Conservation (phyloP, 2,797 vertebrate genomes). For the Siniperca undulata region DNA sequence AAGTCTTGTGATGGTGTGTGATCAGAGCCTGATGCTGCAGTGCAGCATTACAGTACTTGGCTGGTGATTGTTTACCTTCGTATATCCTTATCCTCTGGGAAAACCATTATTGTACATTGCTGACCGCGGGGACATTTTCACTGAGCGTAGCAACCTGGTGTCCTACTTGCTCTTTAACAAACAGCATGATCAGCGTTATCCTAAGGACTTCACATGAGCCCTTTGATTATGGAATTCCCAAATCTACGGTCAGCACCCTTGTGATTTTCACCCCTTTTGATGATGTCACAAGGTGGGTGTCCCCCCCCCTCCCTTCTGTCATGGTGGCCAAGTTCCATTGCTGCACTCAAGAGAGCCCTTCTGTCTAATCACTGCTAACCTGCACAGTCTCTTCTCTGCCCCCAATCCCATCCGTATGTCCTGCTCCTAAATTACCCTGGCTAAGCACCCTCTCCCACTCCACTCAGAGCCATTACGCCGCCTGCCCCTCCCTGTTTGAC, state of each 20-base stretch:
- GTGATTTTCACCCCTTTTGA: slow-evolving; percentile 56
- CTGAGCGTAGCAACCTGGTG: slow-evolving; percentile 65
- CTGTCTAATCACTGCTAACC: slow-evolving; percentile 85
- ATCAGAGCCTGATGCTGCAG: slow-evolving; percentile 45
- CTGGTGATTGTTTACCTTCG: slow-evolving; percentile 64
- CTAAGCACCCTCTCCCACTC: slow-evolving; percentile 80
- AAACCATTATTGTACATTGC: slow-evolving; percentile 63
- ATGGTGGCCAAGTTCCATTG: slow-evolving; percentile 76
- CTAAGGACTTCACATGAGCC: slow-evolving; percentile 63
- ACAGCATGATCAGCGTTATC: slow-evolving; percentile 66
- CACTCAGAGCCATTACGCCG: slow-evolving; percentile 76
- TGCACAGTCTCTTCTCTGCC: slow-evolving; percentile 77
- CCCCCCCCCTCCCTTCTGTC: slow-evolving; percentile 43
- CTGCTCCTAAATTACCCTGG: slow-evolving; percentile 84
- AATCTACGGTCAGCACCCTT: slow-evolving; percentile 57
- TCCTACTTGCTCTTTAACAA: slow-evolving; percentile 70
- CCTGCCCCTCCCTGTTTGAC: slow-evolving; percentile 65
- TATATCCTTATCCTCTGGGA: slow-evolving; percentile 54
- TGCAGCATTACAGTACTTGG: slow-evolving; percentile 47
- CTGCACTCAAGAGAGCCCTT: slow-evolving; percentile 81
- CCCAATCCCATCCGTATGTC: slow-evolving; percentile 82
- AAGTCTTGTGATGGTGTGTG: slow-evolving; percentile 43
- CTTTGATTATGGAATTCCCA: slow-evolving; percentile 69
- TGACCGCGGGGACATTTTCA: slow-evolving; percentile 74
- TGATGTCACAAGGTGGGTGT: slow-evolving; percentile 68